These are phyloP conservation scores for Eupithecia exiguata DNA, from an alignment of 2,888 invertebrate species.

Conservation along the genomic window DNA sequence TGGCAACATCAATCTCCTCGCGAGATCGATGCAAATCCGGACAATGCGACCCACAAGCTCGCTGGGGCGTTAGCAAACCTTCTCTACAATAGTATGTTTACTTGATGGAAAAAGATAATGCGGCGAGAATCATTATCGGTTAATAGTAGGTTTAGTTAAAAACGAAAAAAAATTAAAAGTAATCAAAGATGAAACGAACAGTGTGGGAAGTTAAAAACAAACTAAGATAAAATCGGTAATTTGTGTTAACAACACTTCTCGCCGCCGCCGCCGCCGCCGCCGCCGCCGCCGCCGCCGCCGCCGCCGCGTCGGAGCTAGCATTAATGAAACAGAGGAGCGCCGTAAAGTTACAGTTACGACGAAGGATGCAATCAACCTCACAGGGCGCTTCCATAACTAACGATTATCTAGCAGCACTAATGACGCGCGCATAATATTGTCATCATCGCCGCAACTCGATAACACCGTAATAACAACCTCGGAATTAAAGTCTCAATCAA, in stretches of 20 bases:
- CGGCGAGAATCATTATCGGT: neutral
- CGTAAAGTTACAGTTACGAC: slow-evolving; percentile 26
- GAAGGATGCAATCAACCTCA: slow-evolving; percentile 40
- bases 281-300: too few species aligned
- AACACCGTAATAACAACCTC: slow-evolving; percentile 60
- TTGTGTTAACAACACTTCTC: slow-evolving; percentile 15
- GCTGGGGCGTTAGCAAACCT: slow-evolving; percentile 23
- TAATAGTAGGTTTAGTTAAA: neutral
- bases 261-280: too few species aligned
- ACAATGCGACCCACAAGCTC: slow-evolving; percentile 33
- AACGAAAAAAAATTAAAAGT: neutral
- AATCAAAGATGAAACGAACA: slow-evolving; percentile 9
- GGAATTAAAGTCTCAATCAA: slow-evolving; percentile 73
- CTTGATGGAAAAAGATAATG: slow-evolving; percentile 4
- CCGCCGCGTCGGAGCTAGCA: neutral
- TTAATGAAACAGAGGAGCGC: slow-evolving; percentile 9
- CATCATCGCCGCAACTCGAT: slow-evolving; percentile 60
- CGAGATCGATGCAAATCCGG: slow-evolving; percentile 42
- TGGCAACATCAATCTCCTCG: slow-evolving; percentile 44
- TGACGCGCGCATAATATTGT: slow-evolving; percentile 60
- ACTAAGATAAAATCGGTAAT: slow-evolving; percentile 22
- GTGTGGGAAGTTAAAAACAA: slow-evolving; percentile 15
- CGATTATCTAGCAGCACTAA: slow-evolving; percentile 50
- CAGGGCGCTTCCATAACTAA: slow-evolving; percentile 51
- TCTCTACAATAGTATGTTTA: neutral